Base-by-base conservation (phyloP, 2,888 invertebrate genomes). In the Neoascia interrupta region DNA sequence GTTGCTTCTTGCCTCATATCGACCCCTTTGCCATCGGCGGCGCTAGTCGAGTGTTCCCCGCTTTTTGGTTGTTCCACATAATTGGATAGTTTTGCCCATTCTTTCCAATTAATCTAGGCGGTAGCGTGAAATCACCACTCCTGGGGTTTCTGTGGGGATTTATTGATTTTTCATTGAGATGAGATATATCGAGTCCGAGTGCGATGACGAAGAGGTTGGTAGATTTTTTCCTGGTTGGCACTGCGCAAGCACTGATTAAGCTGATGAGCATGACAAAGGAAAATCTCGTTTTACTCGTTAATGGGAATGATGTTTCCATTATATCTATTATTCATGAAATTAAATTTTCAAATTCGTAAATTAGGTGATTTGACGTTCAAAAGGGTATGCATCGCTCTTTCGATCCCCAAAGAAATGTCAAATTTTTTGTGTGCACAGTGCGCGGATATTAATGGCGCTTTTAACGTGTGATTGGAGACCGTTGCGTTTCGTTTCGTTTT, bases 271-370 rank as follows among this genome's bases (percentile, higher is more conserved):
- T n/a, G 19, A 23, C 15, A 8, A 19, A 34, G 37, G 19, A 26
- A 66, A 37, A 36, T 56, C 16, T 18, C 15, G 5, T 54, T 8
- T 43, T 34, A 5, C 53, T 66, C 8, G 47, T 66, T 66, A 47
- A 37, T 36, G 54, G 66, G 34, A 58, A 18, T 68, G 68, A 68
- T 39, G 31, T 58, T 68, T 58, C 47, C 58, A 68, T 68, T 68
- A 45, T 34, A 39, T 10, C 28, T 28, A 49, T 68, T 68, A 68
- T 68, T 68, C 68, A 68, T 49, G 68, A 58, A 28, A 31, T 47
- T 26, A 68, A 53, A 43, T 64, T 64, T 64, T 64, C 64, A 54
- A 49, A 49, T 68, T 58, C 68, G 39, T 49, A 43, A 68, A 58
- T 68, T 5, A 49, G 47, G 4, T 10, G n/a, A 47, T 45, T 58